Evolutionary conservation across 2,888 invertebrate species (phyloP).

Genomic region (Drosophila pseudotakahashii): DNA sequence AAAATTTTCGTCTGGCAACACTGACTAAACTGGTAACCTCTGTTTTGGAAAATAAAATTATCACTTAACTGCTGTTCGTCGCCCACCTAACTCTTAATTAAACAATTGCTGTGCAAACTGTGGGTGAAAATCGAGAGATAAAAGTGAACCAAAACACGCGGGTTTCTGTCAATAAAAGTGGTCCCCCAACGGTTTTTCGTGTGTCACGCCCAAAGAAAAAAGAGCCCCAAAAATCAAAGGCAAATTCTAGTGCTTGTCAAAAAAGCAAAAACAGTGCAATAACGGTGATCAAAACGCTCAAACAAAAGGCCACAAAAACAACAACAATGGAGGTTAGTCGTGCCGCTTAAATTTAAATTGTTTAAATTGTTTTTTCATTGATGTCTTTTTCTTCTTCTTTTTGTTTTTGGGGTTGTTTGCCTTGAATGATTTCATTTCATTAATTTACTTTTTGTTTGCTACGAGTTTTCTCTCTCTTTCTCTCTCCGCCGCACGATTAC

Average conservation of each 20-base stretch:
- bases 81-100: constrained; percentile 4
- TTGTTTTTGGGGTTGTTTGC: constrained; percentile 48
- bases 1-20: no score
- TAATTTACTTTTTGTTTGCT: constrained; percentile 52
- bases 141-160: constrained; percentile 6
- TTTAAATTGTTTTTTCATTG: constrained; percentile 63
- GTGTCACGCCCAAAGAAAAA: constrained; percentile 70
- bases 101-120: constrained; percentile 67
- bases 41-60: no score
- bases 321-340: constrained; percentile 75
- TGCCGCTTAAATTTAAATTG: constrained; percentile 33
- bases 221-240: constrained; percentile 48
- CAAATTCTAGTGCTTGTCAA: constrained; percentile 62
- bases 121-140: constrained; percentile 5
- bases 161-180: constrained; percentile 30
- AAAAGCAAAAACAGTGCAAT: constrained; percentile 46
- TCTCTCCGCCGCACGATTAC: constrained; percentile 54
- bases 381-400: constrained; percentile 34
- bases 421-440: constrained; percentile 75
- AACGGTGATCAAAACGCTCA: constrained; percentile 27
- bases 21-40: no score
- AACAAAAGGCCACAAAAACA: constrained; percentile 42
- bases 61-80: no score
- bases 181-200: constrained; percentile 47
- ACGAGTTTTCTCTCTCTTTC: constrained; percentile 23